phyloP scores from a whole-genome alignment of 1,140 invertebrate species.

The Papilio xuthus region DNA sequence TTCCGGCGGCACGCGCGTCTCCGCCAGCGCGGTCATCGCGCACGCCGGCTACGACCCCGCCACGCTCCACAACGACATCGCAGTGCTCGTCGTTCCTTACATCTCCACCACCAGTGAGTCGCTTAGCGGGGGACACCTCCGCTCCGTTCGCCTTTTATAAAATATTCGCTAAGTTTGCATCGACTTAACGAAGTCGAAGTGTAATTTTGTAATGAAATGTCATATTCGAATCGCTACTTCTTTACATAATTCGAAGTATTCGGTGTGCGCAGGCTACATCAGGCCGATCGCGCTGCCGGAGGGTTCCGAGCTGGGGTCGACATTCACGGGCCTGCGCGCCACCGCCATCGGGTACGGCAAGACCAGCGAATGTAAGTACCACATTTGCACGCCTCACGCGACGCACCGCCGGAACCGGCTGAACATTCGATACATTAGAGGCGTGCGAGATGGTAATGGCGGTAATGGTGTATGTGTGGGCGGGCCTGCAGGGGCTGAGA shows the following conservation, averaged over 20 bases:
- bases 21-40: background rate
- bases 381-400: too few species aligned
- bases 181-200: background rate
- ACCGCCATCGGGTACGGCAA: conserved; percentile 24
- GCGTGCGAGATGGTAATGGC: too few species aligned
- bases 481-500: background rate
- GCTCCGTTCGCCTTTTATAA: background rate
- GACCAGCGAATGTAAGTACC: conserved; percentile 2
- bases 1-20: conserved; percentile 12
- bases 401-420: too few species aligned
- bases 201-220: background rate
- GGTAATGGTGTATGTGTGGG: too few species aligned
- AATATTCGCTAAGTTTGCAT: background rate
- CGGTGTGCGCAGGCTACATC: conserved; percentile 36
- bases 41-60: conserved; percentile 36
- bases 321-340: background rate
- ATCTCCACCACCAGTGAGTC: conserved; percentile 34
- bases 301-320: background rate
- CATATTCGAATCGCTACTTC: background rate
- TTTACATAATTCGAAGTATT: background rate
- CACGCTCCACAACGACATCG: conserved; percentile 35
- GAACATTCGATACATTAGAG: too few species aligned
- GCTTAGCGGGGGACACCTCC: background rate
- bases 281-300: conserved; percentile 25
- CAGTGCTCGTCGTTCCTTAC: conserved; percentile 31